Conservation (phyloP, 2,797 vertebrate species). For the Sebastolobus alascanus region DNA sequence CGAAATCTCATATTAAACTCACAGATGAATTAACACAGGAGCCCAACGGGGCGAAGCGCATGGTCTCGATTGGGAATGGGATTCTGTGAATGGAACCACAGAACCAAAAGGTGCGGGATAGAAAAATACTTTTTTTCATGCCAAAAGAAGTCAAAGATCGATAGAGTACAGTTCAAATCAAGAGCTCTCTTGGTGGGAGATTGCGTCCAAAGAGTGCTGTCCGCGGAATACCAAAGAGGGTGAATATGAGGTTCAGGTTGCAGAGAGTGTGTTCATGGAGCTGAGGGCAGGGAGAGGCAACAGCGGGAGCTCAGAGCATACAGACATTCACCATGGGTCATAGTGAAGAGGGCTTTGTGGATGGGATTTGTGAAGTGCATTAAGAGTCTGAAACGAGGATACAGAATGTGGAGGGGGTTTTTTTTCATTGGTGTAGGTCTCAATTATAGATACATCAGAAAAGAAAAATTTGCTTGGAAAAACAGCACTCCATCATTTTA, state of each 20-base stretch:
- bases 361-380: slow-evolving; percentile 49
- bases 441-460: slow-evolving; percentile 15
- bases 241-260: slow-evolving; percentile 52
- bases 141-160: slow-evolving; percentile 63
- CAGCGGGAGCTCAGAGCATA: slow-evolving; percentile 48
- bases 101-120: slow-evolving; percentile 42
- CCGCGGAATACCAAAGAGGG: slow-evolving; percentile 68
- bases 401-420: background rate
- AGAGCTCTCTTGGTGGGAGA: slow-evolving; percentile 63
- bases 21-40: slow-evolving; percentile 65
- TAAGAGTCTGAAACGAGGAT: slow-evolving; percentile 36
- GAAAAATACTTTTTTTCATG: slow-evolving; percentile 60
- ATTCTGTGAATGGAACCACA: slow-evolving; percentile 47
- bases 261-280: slow-evolving; percentile 46
- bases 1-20: slow-evolving; percentile 53
- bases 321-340: slow-evolving; percentile 46
- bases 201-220: slow-evolving; percentile 59
- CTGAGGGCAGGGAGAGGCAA: slow-evolving; percentile 52
- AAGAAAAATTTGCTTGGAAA: slow-evolving; percentile 19
- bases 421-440: slow-evolving; percentile 14
- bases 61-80: slow-evolving; percentile 55
- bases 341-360: slow-evolving; percentile 43
- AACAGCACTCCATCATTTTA: background rate
- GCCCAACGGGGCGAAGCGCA: slow-evolving; percentile 41
- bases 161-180: slow-evolving; percentile 68